Evolutionary conservation across 2,888 invertebrate species (phyloP).

Genomic region (Lordiphosa andalusiaca): DNA sequence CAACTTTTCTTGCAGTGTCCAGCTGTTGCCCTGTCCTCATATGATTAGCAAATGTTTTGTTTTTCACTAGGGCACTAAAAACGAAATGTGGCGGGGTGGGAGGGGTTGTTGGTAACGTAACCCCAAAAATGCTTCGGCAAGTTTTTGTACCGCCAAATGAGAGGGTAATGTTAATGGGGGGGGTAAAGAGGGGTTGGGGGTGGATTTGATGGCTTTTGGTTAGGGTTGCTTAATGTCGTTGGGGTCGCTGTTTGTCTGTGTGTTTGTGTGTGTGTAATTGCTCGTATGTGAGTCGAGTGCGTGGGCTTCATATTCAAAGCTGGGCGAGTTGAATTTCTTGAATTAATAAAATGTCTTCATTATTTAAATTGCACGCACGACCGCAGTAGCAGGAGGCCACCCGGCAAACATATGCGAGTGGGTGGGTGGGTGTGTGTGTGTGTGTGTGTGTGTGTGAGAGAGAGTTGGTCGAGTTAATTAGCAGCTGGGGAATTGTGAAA

Average conservation of each 20-base stretch:
- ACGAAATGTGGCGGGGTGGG: conserved; percentile 37
- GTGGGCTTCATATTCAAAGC: conserved; percentile 21
- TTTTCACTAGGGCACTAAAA: conserved; percentile 68
- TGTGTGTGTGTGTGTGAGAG: conserved; percentile 14
- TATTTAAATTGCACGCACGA: conserved; percentile 74
- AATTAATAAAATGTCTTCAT: conserved; percentile 75
- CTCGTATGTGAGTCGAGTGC: conserved; percentile 24
- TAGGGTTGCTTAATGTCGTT: conserved; percentile 63
- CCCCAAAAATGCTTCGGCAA: conserved; percentile 31
- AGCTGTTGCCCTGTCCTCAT: conserved; percentile 30
- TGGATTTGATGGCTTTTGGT: conserved; percentile 27
- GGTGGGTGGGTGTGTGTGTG: conserved; percentile 3
- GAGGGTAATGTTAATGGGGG: conserved; percentile 9
- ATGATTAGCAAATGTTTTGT: conserved; percentile 74
- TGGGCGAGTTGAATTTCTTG: conserved; percentile 69
- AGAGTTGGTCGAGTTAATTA: conserved; percentile 71
- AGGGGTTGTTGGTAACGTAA: conserved; percentile 10
- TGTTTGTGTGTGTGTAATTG: conserved; percentile 12
- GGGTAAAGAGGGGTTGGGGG: conserved; percentile 6
- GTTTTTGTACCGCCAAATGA: conserved; percentile 18
- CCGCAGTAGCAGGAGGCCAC: conserved; percentile 46
- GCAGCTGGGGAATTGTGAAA: conserved; percentile 75
- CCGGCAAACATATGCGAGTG: conserved; percentile 23
- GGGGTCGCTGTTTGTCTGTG: conserved; percentile 14
- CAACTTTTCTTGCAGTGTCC: conserved; percentile 14